Evolutionary conservation across 2,113 vertebrate genomes (phyloP).

Genomic region (Mesocricetus auratus): DNA sequence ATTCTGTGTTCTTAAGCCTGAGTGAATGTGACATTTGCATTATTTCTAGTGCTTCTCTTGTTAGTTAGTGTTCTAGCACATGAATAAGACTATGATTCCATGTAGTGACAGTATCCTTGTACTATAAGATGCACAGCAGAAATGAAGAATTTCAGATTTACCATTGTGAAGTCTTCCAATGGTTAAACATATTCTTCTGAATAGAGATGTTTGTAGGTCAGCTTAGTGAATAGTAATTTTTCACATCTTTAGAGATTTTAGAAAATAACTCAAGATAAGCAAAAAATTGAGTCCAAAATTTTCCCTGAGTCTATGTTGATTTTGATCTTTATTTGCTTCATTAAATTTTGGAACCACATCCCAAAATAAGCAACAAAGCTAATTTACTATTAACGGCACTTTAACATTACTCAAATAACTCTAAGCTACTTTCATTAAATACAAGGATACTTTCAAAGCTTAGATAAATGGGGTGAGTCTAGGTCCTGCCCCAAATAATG

Average conservation of each 20-base stretch:
- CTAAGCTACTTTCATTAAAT: background rate
- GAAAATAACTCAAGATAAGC: background rate
- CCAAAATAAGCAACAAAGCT: background rate
- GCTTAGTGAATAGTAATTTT: background rate
- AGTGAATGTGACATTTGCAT: background rate
- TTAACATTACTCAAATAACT: background rate
- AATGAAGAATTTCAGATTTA: background rate
- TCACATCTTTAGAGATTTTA: background rate
- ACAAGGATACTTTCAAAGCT: no score
- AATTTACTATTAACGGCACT: background rate
- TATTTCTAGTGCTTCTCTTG: background rate
- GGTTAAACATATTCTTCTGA: background rate
- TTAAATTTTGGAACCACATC: background rate
- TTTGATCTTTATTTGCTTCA: background rate
- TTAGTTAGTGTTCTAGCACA: background rate
- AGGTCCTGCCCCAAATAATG: no score
- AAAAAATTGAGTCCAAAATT: background rate
- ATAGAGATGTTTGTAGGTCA: background rate
- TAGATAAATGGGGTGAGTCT: no score
- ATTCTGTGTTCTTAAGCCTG: background rate
- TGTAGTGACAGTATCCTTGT: background rate
- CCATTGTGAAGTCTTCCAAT: background rate
- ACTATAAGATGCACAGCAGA: background rate
- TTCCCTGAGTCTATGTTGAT: background rate
- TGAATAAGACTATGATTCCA: accelerated